Evolutionary conservation across 1,140 invertebrate genomes (phyloP).

Genomic region (Leptinotarsa texana): DNA sequence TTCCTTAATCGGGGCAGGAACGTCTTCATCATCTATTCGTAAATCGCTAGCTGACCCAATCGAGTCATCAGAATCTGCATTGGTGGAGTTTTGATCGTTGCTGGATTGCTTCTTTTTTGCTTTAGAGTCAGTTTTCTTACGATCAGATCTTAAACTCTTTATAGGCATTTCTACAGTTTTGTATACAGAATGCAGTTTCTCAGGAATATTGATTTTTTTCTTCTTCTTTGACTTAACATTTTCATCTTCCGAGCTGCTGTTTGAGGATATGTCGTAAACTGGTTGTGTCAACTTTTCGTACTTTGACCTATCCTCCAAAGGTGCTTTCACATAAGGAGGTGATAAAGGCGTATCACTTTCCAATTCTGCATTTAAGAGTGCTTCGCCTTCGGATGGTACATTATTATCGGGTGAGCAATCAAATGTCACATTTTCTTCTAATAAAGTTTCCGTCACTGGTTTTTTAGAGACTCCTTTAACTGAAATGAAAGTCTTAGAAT

Average conservation of each 20-base stretch:
- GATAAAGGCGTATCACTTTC: constrained; percentile 54
- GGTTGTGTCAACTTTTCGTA: constrained; percentile 74
- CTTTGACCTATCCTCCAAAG: constrained; percentile 75
- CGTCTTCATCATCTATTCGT: constrained; percentile 58
- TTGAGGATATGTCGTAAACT: constrained; percentile 64
- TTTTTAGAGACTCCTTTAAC: constrained; percentile 24
- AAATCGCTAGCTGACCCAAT: constrained; percentile 77
- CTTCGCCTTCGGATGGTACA: constrained; percentile 45
- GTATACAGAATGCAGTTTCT: constrained; percentile 56
- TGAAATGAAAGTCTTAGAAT: constrained; percentile 13
- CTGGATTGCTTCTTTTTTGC: constrained; percentile 46
- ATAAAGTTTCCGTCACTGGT: constrained; percentile 27
- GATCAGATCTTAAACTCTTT: constrained; percentile 37
- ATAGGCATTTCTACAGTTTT: constrained; percentile 58
- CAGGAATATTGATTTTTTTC: constrained; percentile 46
- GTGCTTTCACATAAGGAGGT: constrained; percentile 65
- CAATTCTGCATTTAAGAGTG: constrained; percentile 45
- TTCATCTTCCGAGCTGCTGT: constrained; percentile 60
- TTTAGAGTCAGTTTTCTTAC: constrained; percentile 34
- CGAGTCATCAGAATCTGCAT: constrained; percentile 67
- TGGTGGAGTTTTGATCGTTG: constrained; percentile 48
- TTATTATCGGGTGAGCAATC: constrained; percentile 29
- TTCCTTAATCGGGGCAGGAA: constrained; percentile 44
- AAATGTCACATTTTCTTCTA: constrained; percentile 29
- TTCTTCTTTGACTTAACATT: constrained; percentile 49